Evolutionary conservation across 2,113 vertebrate species (phyloP), one percentile per base, ranked within the genome.

Genomic region (Peromyscus leucopus): DNA sequence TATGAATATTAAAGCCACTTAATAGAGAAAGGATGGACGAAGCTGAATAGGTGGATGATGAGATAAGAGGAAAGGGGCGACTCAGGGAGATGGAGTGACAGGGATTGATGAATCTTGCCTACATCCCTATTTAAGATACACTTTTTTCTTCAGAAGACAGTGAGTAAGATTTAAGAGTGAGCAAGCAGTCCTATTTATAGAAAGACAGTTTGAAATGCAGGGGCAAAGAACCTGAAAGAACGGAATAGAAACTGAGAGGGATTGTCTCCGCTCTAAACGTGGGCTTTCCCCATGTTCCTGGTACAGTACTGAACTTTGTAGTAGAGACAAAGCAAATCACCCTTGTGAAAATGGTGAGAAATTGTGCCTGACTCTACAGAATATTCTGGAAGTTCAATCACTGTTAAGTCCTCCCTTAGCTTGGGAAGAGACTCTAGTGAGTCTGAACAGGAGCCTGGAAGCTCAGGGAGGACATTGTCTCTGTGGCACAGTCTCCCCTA

Each of bases 141-240:
- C 99, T 99, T 99, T 98, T 98, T 98, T 96, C 57, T 84, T 84
- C 57, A 97, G 98, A 98, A 99, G 98, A 98, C 98, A 99, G 98
- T 98, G 98, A 99, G 98, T 98, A 98, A 99, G 98, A 99, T 99
- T 98, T 99, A 99, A 98, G 98, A 99, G 98, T 98, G 98, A 99
- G 98, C 98, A 98, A 98, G 98, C 98, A 98, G 97, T 86, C 98
- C 97, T 99, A 99, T 99, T 99, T 99, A 99, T 99, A 99, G 99
- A 98, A 97, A 97, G 91, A 95, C 98, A 94, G 98, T 99, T 99
- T 98, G 96, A 98, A 99, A 98, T 97, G 98, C 97, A 98, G 97
- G 95, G 83, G 97, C 84, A 63, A 87, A 61, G 96, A 94, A 96
- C 21, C 89, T 74, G 84, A 97, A 96, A 86, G 26, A 42, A 48